These are phyloP conservation scores for Rissa tridactyla DNA, from an alignment of 2,113 vertebrate genomes.

Conservation along the genomic window DNA sequence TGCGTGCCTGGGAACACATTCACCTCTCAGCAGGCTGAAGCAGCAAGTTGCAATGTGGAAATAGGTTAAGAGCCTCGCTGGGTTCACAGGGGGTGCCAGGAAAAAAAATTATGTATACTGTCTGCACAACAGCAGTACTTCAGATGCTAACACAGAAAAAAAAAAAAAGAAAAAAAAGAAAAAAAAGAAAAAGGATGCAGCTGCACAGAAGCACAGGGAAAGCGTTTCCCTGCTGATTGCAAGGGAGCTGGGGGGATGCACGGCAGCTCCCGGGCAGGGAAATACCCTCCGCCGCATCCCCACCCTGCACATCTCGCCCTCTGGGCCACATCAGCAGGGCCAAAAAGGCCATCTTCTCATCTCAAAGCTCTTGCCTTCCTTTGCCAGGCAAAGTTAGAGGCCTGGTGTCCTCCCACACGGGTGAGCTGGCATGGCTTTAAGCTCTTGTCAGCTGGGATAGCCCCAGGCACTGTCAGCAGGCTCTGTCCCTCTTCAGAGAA, in stretches of 20 bases:
- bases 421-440: not conserved
- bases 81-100: not conserved
- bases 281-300: rapidly evolving
- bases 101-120: not conserved
- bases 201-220: not conserved
- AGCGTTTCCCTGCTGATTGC: rapidly evolving
- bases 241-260: no score
- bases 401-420: rapidly evolving
- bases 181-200: not conserved
- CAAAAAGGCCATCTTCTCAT: not conserved
- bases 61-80: not conserved
- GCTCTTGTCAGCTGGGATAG: not conserved
- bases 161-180: no score
- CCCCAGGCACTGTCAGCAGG: rapidly evolving
- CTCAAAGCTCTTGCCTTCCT: not conserved
- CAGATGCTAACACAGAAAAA: not conserved
- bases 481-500: not conserved
- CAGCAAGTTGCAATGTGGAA: not conserved
- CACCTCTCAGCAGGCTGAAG: not conserved
- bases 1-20: not conserved
- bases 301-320: rapidly evolving
- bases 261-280: not conserved
- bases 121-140: not conserved
- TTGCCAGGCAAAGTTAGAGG: not conserved
- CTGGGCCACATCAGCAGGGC: no score